Conservation (phyloP, 2,797 vertebrate species). For the Mallotus villosus region DNA sequence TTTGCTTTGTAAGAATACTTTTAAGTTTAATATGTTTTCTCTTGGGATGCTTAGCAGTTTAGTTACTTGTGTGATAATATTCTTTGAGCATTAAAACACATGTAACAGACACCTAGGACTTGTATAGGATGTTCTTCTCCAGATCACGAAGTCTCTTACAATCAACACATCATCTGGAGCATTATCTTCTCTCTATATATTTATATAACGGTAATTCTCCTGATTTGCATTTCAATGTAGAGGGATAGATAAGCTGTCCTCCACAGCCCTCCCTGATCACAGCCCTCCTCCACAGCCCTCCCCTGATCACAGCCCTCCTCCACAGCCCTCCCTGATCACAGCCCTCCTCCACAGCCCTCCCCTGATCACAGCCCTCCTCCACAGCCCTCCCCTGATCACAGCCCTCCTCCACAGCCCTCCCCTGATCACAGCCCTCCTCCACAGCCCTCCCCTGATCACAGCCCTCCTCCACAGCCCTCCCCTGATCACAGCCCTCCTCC, state of each 20-base stretch:
- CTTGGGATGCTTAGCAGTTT: too few species aligned
- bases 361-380: neutral
- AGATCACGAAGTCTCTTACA: too few species aligned
- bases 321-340: neutral
- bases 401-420: neutral
- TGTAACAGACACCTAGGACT: too few species aligned
- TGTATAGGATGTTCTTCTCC: too few species aligned
- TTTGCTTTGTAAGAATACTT: too few species aligned
- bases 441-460: neutral
- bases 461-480: neutral
- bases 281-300: neutral
- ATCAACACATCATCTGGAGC: too few species aligned
- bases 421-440: neutral
- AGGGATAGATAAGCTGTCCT: neutral
- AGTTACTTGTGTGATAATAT: too few species aligned
- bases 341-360: neutral
- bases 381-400: neutral
- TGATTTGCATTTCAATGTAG: neutral
- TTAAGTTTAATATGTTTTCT: too few species aligned
- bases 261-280: too few species aligned
- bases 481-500: neutral
- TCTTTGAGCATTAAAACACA: too few species aligned
- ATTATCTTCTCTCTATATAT: too few species aligned
- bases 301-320: neutral
- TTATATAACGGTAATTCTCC: neutral